phyloP scores from a whole-genome alignment of 1,140 invertebrate genomes.

The Drosophila equinoxialis region DNA sequence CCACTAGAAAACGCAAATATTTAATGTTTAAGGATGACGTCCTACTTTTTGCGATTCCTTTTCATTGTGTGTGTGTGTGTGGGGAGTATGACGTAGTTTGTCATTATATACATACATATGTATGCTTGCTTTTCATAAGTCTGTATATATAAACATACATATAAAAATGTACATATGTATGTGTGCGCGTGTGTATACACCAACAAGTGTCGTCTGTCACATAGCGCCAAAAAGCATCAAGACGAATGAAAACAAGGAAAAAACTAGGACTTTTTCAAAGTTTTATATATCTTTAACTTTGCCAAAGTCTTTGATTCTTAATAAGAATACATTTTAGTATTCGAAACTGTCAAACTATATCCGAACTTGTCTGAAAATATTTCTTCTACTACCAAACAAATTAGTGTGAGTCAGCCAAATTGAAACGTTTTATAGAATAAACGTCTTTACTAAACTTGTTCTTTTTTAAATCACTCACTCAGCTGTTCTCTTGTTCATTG shows the following conservation, averaged over 20 bases:
- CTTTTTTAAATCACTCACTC: too few species aligned
- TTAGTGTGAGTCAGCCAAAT: too few species aligned
- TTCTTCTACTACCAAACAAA: too few species aligned
- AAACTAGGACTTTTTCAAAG: slow-evolving; percentile 6
- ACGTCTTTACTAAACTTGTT: too few species aligned
- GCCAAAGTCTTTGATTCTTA: too few species aligned
- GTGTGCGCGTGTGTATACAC: slow-evolving; percentile 53
- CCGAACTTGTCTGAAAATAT: too few species aligned
- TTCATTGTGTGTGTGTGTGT: slow-evolving; percentile 26
- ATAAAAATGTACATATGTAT: neutral
- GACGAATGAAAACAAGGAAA: neutral
- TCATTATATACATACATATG: slow-evolving; percentile 28
- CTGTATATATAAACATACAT: neutral
- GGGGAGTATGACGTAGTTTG: slow-evolving; percentile 62
- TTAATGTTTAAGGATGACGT: slow-evolving; percentile 69
- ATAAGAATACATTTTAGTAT: too few species aligned
- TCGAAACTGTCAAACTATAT: too few species aligned
- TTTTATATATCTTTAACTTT: neutral
- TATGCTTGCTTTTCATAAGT: slow-evolving; percentile 13
- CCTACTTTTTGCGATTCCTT: slow-evolving; percentile 55
- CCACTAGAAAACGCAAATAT: slow-evolving; percentile 44
- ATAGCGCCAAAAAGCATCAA: slow-evolving; percentile 37
- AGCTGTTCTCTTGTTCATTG: too few species aligned
- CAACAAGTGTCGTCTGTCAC: slow-evolving; percentile 64
- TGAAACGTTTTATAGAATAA: too few species aligned